Evolutionary conservation across 2,113 vertebrate species (phyloP).

Genomic region (Vicugna pacos): DNA sequence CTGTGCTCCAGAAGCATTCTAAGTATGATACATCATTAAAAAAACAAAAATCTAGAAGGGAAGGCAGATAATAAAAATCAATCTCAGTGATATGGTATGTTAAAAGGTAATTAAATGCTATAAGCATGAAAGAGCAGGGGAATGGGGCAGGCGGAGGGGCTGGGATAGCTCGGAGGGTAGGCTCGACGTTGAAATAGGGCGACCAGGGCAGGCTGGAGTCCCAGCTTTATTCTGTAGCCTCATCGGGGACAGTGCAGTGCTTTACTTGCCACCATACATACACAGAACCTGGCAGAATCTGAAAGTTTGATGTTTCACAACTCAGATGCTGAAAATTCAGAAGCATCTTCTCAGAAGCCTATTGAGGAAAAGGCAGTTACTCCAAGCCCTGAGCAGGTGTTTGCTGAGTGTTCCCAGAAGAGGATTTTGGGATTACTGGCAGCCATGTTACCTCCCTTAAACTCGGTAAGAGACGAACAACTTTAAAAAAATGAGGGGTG

Average conservation of each 20-base stretch:
- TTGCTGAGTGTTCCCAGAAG: constrained; percentile 98
- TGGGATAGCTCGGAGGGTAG: not conserved
- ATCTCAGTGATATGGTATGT: not conserved
- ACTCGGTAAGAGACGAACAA: constrained; percentile 88
- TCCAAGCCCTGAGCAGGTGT: constrained; percentile 94
- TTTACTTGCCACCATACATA: not conserved
- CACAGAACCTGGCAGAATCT: not conserved
- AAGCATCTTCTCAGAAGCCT: constrained; percentile 83
- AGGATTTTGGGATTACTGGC: constrained; percentile 96
- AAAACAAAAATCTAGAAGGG: not conserved
- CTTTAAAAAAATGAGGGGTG: not conserved
- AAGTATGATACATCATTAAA: not conserved
- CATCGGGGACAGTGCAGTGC: no score
- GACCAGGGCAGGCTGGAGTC: not conserved
- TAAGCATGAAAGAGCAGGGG: not conserved
- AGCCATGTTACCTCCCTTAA: constrained; percentile 96
- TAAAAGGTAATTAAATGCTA: not conserved
- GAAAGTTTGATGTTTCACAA: constrained; percentile 59
- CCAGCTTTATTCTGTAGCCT: not conserved
- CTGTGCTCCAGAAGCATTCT: not conserved
- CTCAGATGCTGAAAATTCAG: constrained; percentile 76
- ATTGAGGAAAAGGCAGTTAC: constrained; percentile 87
- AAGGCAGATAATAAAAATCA: not conserved
- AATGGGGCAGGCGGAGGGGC: not conserved
- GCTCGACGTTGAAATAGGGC: not conserved